Evolutionary conservation across 2,888 invertebrate genomes (phyloP), one percentile per base, ranked within the genome.

Genomic region (Aproaerema taeniolella): DNA sequence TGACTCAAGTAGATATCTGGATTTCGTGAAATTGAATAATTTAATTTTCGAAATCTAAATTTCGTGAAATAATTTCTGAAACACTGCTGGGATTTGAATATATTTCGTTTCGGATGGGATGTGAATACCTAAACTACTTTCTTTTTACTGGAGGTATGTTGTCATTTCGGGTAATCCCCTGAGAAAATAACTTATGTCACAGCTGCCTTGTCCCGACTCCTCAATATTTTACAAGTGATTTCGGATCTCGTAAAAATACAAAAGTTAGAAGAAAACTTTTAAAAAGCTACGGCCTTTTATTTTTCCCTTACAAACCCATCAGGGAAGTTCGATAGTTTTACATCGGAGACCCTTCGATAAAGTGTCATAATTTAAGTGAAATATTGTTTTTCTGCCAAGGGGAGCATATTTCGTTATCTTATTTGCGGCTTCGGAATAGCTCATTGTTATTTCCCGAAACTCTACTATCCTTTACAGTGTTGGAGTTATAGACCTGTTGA

Each of bases 281-380:
- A 65, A 74, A 75, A 74, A 69, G 66, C 65, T 49, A 67, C 56
- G 55, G 53, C 62, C 63, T 63, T 59, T 71, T 72, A 70, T 71
- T 73, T 76, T 73, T 72, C 68, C 63, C 69, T 73, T 56, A 67
- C 66, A 67, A 71, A 68, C 67, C 73, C 61, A 73, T 70, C 63
- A 57, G 47, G 52, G 53, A 75, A 78, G 66, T 80, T 77, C 50
- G 67, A 73, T 79, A 80, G 80, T 78, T 77, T 76, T 71, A 76
- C 72, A 76, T 68, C 58, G 67, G 65, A 61, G 71, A 72, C 76
- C 78, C 72, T 72, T 73, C 78, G 72, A 73, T 72, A 77, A 75
- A 76, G 68, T 78, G 80, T 74, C 78, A 76, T 77, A 76, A 77
- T 79, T 75, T 74, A 67, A 54, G 63, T 78, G 71, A 80, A 69